Evolutionary conservation across 2,888 invertebrate species (phyloP), one percentile per base, ranked within the genome.

Genomic region (Diabrotica balteata): DNA sequence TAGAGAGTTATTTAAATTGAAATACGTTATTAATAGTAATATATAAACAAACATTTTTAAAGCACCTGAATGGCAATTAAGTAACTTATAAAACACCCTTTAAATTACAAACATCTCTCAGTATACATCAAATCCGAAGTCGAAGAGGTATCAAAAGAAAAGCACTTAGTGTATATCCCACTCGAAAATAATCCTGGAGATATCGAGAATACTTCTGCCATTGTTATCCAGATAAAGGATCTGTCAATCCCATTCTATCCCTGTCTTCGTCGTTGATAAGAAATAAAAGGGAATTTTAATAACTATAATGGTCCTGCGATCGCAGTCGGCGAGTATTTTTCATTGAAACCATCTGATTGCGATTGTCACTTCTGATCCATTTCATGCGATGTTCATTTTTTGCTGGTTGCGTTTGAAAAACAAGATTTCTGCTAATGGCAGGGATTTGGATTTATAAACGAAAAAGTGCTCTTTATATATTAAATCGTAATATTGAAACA

Each of bases 311-410:
- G 76, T 68, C 62, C 67, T 52, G 69, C 73, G 72, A 74, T 70
- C 72, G 68, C 63, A 71, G 72, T 63, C 67, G 59, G 53, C 67
- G 62, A 55, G 59, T 46, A 59, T 65, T 61, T 65, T 57, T 61
- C 72, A 72, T 70, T 72, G 72, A 69, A 66, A 66, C 60, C 73
- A 52, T 69, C 65, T 66, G 73, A 73, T 71, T 71, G 75, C 70
- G 73, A 77, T 77, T 76, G 77, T 76, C 75, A 72, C 73, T 77
- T 77, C 76, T 75, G 77, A 77, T 77, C 76, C 77, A 77, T 77
- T 77, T 77, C 76, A 73, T 73, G 69, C 73, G 74, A 76, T 77
- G 75, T 73, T 77, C 75, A 76, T 70, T 76, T 70, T 68, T 68
- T 54, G 55, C 17, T 44, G 44, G 55, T 11, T 52, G 55, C 45